Evolutionary conservation across 30 jellyfish, hydroid and myxozoan species (phyloP), one percentile per base, ranked within the genome.

Genomic region (Cassiopea xamachana): DNA sequence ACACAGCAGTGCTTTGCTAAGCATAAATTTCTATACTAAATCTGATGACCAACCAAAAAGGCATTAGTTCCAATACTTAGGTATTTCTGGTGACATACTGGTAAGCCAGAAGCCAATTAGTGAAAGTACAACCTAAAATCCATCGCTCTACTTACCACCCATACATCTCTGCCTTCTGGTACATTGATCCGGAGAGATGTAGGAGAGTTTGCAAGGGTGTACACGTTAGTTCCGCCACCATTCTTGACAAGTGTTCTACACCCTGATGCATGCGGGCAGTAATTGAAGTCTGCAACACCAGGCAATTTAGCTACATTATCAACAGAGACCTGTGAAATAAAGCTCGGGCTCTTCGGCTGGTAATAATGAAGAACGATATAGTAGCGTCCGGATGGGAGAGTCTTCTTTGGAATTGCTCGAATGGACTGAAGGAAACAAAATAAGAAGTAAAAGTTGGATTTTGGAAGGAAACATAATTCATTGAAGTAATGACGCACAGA

Each of bases 231-330:
- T 12, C 90, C 94, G 49, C 93, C 92, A 27, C 94, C 84, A 55
- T 83, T 79, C 91, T 79, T 92, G 46, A 96, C 92, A 71, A 80
- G 55, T 67, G 89, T 91, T 48, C 99, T 87, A 81, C 99, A 96
- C 27, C 99, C 99, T 48, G 84, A 87, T 60, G 93, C 79, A 80
- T 96, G 91, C 1, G 99, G 99, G 84, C 99, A 96, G 91, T 79
- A 92, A 6, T 79, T 69, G 92, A 91, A 88, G 48, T 62, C 44
- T 43, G 75, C 89, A 18, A 47, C 85, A 12, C 98, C 99, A 43
- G 98, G 98, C 71, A 18, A 92, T 3, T 69, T 55, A 18, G 93
- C 68, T 47, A 84, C 97, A 46, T 97, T 79, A 69, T 87, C 92
- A 47, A 92, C 87, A 17, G 96, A 81, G 1, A 93, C 92, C 17